Evolutionary conservation across 2,113 vertebrate genomes (phyloP), one percentile per base, ranked within the genome.

Genomic region (Miniopterus natalensis): DNA sequence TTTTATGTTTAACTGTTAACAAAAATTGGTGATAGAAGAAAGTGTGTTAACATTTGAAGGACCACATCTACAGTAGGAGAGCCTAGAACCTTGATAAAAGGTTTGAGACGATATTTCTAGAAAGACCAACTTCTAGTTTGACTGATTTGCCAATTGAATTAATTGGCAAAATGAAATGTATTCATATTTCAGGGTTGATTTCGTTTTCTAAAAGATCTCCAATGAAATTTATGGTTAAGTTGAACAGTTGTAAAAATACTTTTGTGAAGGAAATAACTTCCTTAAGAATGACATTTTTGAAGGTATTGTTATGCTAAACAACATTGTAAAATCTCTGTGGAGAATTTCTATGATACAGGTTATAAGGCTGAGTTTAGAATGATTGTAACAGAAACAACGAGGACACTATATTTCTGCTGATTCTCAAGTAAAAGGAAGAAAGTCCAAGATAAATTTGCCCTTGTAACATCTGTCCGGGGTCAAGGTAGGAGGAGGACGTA

Each of bases 141-240:
- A 51, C 15, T 75, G 8, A 45, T 45, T 84, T 81, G 2, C 66
- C 40, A 73, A 53, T 25, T 73, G 2, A 93, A 68, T 4, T 27
- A 86, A 36, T 68, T 80, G 71, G 17, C 21, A 93, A 83, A 93
- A 57, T 18, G 79, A 88, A 92, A 79, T 92, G 3, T 18, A 51
- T 81, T 95, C 27, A 9, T 87, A 66, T 40, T 91, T 96, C 36
- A 79, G 45, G 11, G 1, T 94, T 92, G 53, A 51, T 88, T 45
- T 90, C 11, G 0, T 90, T 95, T 94, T 31, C 25, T 75, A 47
- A 88, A 95, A 83, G 12, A 1, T 63, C 29, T 57, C 40, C 70
- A 15, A 74, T 88, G 29, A 92, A 92, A 81, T 95, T 45, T 81
- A 27, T 86, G 12, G 70, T 79, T 83, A 83, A 74, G 92, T 90